These are phyloP conservation scores for Amblyteles armatorius DNA, from an alignment of 2,888 invertebrate genomes.

Conservation along the genomic window DNA sequence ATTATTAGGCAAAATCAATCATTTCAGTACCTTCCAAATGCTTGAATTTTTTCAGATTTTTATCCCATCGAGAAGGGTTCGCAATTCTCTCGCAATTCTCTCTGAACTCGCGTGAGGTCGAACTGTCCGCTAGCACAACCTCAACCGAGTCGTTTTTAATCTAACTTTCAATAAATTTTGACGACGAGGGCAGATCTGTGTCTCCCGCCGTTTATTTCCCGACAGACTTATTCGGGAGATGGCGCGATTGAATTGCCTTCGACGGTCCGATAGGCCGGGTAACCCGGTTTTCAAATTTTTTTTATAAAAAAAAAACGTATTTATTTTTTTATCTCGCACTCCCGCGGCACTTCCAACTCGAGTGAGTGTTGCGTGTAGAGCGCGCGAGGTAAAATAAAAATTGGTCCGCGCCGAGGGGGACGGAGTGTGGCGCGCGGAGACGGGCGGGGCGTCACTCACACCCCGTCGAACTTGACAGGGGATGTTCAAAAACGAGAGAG, in stretches of 20 bases:
- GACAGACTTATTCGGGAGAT: slow-evolving; percentile 32
- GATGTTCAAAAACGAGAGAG: slow-evolving; percentile 58
- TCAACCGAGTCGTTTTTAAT: no score
- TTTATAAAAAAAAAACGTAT: neutral
- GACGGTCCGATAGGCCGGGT: slow-evolving; percentile 25
- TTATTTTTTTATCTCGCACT: neutral
- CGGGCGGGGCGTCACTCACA: slow-evolving; percentile 47
- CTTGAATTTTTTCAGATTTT: no score
- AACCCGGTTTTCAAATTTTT: slow-evolving; percentile 7
- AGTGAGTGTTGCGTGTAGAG: neutral
- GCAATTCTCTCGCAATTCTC: no score
- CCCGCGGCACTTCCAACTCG: neutral
- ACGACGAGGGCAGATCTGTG: neutral
- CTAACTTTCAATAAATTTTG: no score
- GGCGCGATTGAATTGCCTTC: slow-evolving; percentile 24
- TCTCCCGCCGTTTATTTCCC: slow-evolving; percentile 19
- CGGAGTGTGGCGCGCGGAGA: neutral
- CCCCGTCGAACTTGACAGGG: slow-evolving; percentile 47
- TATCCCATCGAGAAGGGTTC: no score
- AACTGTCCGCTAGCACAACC: no score
- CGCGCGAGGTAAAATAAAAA: slow-evolving; percentile 27
- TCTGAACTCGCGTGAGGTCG: no score
- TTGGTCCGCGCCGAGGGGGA: slow-evolving; percentile 1
- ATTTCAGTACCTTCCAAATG: no score
- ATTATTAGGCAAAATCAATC: no score